Conservation (phyloP, 2,888 invertebrate genomes). For the Malacosoma neustria region DNA sequence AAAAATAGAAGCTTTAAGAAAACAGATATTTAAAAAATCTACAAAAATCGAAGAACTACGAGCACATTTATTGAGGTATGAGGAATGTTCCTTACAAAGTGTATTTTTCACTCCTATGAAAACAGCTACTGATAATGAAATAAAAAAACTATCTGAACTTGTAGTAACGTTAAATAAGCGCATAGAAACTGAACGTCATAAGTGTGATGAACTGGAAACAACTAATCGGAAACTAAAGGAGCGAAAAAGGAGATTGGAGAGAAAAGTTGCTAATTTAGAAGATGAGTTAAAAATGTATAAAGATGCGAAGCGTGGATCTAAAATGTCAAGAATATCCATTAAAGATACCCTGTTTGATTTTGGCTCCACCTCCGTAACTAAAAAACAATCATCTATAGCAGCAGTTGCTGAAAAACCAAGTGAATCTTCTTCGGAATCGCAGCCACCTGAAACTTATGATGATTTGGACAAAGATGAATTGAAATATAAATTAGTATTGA, state of each 20-base stretch:
- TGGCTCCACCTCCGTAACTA: constrained; percentile 21
- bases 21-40: constrained; percentile 58
- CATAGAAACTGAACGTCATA: constrained; percentile 74
- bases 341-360: constrained; percentile 28
- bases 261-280: constrained; percentile 33
- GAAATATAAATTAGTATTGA: constrained; percentile 71
- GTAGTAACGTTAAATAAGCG: constrained; percentile 72
- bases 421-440: constrained; percentile 35
- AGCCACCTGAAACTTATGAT: constrained; percentile 32
- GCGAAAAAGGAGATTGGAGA: constrained; percentile 49
- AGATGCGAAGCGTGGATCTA: constrained; percentile 41
- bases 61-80: constrained; percentile 54
- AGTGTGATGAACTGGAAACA: constrained; percentile 73
- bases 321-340: constrained; percentile 33
- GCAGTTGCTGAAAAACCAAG: constrained; percentile 37
- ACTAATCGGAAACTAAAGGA: constrained; percentile 73
- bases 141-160: constrained; percentile 74
- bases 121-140: constrained; percentile 77
- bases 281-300: constrained; percentile 35
- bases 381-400: constrained; percentile 36
- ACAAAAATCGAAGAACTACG: constrained; percentile 61
- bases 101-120: constrained; percentile 69
- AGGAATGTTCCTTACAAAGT: constrained; percentile 63
- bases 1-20: constrained; percentile 63
- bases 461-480: constrained; percentile 50